phyloP scores from a whole-genome alignment of 1,140 invertebrate species.

The Cotesia vestalis region DNA sequence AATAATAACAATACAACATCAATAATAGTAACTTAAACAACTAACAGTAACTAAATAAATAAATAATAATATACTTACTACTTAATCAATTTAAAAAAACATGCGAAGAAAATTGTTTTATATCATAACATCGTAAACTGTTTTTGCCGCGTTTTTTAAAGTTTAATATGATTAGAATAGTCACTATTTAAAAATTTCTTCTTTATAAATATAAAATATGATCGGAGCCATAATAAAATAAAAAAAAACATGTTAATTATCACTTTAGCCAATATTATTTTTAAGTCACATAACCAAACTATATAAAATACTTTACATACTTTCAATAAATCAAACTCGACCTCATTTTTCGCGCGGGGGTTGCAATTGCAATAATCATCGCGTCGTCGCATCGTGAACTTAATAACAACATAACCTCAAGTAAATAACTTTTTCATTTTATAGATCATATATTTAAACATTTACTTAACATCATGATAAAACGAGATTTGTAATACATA shows the following conservation, averaged over 20 bases:
- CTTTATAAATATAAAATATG: too few relatives aligned
- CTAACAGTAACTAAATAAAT: too few relatives aligned
- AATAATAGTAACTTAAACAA: too few relatives aligned
- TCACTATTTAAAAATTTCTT: conserved; percentile 20
- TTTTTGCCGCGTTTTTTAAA: conserved; percentile 23
- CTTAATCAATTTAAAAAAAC: too few relatives aligned
- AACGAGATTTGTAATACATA: neutral
- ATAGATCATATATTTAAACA: neutral
- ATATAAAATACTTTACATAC: conserved; percentile 6
- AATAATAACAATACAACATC: too few relatives aligned
- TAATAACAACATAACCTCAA: conserved; percentile 14
- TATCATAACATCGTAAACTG: neutral
- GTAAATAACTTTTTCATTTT: neutral
- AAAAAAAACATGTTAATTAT: neutral
- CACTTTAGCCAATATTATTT: neutral
- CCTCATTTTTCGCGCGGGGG: neutral
- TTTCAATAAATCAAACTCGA: conserved; percentile 16
- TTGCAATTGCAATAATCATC: neutral
- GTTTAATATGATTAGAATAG: neutral
- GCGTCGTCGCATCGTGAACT: conserved; percentile 16
- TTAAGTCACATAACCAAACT: neutral
- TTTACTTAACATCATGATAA: neutral
- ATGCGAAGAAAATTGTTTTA: too few relatives aligned
- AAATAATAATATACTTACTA: too few relatives aligned
- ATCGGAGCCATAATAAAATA: neutral